A percentile compares a stretch with the other conserved stretches of the same genome.
phyloP scores from a whole-genome alignment of 2,113 vertebrate species.

The Myxocyprinus asiaticus region DNA sequence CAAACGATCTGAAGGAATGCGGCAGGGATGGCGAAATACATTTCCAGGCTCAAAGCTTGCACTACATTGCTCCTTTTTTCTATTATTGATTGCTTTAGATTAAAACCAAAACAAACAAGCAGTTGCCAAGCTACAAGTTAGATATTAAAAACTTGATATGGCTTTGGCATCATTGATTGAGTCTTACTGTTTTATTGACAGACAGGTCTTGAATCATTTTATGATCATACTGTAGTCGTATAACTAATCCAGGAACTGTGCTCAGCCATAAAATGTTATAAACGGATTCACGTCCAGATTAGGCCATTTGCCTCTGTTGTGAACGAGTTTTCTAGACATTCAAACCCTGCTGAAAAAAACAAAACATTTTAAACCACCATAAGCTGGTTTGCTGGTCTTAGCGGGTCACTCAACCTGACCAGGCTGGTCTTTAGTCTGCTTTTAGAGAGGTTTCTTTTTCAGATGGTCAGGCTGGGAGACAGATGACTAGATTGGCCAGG shows the following conservation, averaged over 20 bases:
- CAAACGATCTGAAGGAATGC: conserved; percentile 56
- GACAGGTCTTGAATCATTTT: conserved; percentile 28
- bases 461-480: no score
- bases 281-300: not conserved
- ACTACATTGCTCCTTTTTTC: conserved; percentile 11
- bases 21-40: conserved; percentile 47
- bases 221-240: not conserved
- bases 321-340: not conserved
- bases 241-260: not conserved
- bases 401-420: no score
- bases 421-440: no score
- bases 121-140: conserved; percentile 45
- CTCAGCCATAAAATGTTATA: not conserved
- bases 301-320: not conserved
- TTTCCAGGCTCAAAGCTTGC: conserved; percentile 37
- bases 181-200: conserved; percentile 40
- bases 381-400: no score
- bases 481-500: no score
- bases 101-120: conserved; percentile 50
- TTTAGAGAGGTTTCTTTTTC: no score
- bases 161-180: conserved; percentile 22
- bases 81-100: conserved; percentile 43
- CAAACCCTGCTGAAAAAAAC: no score
- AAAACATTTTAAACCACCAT: no score
- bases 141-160: conserved; percentile 39